Evolutionary conservation across 2,113 vertebrate genomes (phyloP).

Genomic region (Megaceryle maxima): DNA sequence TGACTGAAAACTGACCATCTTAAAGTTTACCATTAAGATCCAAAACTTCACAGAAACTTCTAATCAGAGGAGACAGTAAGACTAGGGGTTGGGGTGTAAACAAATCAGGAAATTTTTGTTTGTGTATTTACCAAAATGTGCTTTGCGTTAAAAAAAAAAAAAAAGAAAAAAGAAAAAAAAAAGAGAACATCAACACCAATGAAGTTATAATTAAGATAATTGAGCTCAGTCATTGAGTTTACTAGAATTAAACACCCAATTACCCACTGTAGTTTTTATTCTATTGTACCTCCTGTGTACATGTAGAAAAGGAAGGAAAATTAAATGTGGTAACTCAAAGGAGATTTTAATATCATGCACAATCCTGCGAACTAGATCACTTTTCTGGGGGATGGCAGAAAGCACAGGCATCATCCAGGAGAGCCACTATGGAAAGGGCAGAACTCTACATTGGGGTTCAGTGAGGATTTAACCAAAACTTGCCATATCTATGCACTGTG

Average conservation of each 20-base stretch:
- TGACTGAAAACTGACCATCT: neutral
- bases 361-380: neutral
- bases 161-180: neutral
- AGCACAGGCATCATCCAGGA: neutral
- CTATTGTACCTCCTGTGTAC: neutral
- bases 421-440: neutral
- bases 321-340: neutral
- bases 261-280: neutral
- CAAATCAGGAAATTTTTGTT: neutral
- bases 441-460: neutral
- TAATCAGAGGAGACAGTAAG: neutral
- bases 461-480: neutral
- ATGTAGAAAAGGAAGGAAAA: neutral
- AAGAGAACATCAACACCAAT: neutral
- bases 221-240: neutral
- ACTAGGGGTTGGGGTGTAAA: accelerated
- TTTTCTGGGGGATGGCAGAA: neutral
- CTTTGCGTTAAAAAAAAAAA: neutral
- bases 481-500: neutral
- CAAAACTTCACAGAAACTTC: neutral
- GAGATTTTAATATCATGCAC: neutral
- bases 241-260: neutral
- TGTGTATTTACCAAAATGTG: neutral
- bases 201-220: neutral
- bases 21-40: neutral